Evolutionary conservation across 2,113 vertebrate genomes (phyloP).

Genomic region (Pterophyllum scalare): DNA sequence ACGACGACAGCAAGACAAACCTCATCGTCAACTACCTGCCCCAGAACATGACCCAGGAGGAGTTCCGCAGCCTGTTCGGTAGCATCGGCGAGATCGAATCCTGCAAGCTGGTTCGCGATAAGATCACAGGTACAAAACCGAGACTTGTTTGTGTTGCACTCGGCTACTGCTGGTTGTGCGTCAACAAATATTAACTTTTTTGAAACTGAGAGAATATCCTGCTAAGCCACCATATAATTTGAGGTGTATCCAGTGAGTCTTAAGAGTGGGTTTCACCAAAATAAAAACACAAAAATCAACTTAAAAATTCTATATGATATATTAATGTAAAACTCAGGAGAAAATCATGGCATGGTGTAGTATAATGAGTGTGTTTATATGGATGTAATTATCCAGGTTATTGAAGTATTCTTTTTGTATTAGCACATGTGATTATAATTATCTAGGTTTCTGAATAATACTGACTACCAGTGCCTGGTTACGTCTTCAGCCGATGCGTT

Average conservation of each 20-base stretch:
- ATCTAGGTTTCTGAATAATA: not conserved
- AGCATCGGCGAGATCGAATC: conserved; percentile 99
- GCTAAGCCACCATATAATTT: not conserved
- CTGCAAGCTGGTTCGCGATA: conserved; percentile 99
- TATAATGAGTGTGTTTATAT: not conserved
- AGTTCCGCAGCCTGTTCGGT: conserved; percentile 99
- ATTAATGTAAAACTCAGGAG: not conserved
- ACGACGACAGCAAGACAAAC: conserved; percentile 99
- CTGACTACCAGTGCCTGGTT: not conserved
- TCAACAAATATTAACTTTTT: not conserved
- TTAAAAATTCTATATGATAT: not conserved
- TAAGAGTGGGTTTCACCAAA: not conserved
- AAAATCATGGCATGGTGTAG: not conserved
- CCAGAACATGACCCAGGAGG: conserved; percentile 99
- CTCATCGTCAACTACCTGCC: conserved; percentile 99
- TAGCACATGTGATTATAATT: not conserved
- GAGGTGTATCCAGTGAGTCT: not conserved
- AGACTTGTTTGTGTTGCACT: not conserved
- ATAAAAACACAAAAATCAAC: too few relatives aligned
- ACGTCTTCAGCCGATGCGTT: fast-evolving
- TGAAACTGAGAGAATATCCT: not conserved
- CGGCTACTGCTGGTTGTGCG: not conserved
- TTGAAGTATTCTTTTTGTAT: not conserved
- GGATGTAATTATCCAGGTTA: not conserved
- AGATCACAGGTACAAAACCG: conserved; percentile 93